Percentiles rank a stretch among this genome's conserved stretches.
phyloP scores from a whole-genome alignment of 2,888 invertebrate genomes.

The Dryobota labecula region DNA sequence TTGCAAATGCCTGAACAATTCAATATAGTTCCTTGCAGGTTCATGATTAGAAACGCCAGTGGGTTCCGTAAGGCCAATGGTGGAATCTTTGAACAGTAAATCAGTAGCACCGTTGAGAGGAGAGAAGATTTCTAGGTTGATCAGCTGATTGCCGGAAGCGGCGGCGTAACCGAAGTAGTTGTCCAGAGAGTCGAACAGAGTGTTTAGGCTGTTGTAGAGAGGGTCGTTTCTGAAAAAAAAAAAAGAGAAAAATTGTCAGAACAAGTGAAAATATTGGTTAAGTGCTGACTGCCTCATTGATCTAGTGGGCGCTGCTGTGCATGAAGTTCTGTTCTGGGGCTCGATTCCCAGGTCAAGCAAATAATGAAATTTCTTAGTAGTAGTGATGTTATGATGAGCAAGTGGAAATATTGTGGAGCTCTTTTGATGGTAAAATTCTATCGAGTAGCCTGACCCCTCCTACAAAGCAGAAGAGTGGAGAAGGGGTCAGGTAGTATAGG shows the following conservation, averaged over 20 bases:
- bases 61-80: constrained; percentile 89
- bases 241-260: not conserved
- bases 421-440: too few species aligned
- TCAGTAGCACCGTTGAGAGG: constrained; percentile 88
- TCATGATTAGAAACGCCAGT: constrained; percentile 75
- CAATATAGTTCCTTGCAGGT: constrained; percentile 90
- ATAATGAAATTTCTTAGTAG: too few species aligned
- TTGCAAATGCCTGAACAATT: constrained; percentile 87
- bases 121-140: constrained; percentile 90
- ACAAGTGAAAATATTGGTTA: not conserved
- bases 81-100: constrained; percentile 92
- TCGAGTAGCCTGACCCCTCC: too few species aligned
- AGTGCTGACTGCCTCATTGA: not conserved
- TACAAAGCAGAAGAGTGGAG: too few species aligned
- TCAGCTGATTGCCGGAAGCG: constrained; percentile 76
- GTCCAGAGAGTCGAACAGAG: constrained; percentile 86
- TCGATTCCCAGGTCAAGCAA: not conserved
- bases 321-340: not conserved
- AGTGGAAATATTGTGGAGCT: too few species aligned
- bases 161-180: constrained; percentile 88
- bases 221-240: constrained; percentile 79
- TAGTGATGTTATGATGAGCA: too few species aligned
- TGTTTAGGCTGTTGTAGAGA: constrained; percentile 76
- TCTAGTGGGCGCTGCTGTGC: not conserved
- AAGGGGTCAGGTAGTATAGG: too few species aligned